phyloP scores from a whole-genome alignment of 2,797 vertebrate species.

The Bradypodion ventrale region DNA sequence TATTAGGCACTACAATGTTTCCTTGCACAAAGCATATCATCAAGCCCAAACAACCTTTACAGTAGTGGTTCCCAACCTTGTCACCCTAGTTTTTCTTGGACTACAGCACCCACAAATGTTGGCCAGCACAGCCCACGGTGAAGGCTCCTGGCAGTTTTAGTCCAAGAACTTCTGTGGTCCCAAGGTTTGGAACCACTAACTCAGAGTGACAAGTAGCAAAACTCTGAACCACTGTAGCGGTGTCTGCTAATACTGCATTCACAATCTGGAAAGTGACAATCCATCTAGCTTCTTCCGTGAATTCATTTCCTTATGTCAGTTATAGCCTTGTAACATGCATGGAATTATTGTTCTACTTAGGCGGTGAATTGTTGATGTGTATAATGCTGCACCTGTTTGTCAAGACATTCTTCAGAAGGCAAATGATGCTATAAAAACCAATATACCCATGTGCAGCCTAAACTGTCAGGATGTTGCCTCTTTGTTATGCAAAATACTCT shows the following conservation, averaged over 20 bases:
- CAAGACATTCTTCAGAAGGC: conserved; percentile 69
- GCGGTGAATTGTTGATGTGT: conserved; percentile 63
- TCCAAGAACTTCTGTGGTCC: too few relatives aligned
- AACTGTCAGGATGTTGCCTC: conserved; percentile 57
- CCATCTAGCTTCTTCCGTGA: conserved; percentile 49
- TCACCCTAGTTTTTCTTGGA: too few relatives aligned
- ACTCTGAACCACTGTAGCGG: conserved; percentile 18
- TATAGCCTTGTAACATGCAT: conserved; percentile 47
- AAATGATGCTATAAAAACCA: conserved; percentile 57
- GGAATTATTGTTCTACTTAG: conserved; percentile 65
- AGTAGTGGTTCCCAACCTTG: too few relatives aligned
- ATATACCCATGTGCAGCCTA: conserved; percentile 41
- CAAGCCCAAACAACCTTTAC: conserved; percentile 16
- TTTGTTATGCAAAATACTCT: conserved; percentile 70
- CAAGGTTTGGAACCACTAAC: too few relatives aligned
- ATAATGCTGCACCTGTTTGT: conserved; percentile 71
- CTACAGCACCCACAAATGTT: too few relatives aligned
- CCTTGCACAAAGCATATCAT: background rate
- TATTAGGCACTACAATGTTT: background rate
- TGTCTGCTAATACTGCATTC: conserved; percentile 22
- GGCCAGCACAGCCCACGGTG: too few relatives aligned
- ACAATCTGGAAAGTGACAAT: conserved; percentile 32
- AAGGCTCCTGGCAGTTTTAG: too few relatives aligned
- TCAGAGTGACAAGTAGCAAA: background rate
- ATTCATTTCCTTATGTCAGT: conserved; percentile 58